These are phyloP conservation scores for Aphidius colemani DNA, from an alignment of 2,888 invertebrate species.

Conservation along the genomic window DNA sequence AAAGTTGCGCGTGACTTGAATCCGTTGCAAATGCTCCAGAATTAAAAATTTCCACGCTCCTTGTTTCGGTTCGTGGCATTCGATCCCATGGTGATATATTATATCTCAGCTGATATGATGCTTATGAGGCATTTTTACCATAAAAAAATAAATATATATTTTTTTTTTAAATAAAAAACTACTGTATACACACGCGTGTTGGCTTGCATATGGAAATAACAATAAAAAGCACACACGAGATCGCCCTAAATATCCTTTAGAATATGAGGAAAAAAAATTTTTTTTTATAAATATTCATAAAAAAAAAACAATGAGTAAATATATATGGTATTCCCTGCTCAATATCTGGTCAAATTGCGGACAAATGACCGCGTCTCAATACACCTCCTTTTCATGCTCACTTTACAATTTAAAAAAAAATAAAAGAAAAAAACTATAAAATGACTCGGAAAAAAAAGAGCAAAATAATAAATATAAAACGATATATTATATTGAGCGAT, in stretches of 20 bases:
- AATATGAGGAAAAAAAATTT: constrained; percentile 13
- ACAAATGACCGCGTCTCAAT: constrained; percentile 52
- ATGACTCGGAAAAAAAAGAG: too few species aligned
- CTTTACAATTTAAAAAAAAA: constrained; percentile 10
- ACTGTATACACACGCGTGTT: too few species aligned
- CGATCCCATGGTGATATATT: constrained; percentile 48
- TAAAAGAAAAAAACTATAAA: background rate
- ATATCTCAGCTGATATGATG: constrained; percentile 21
- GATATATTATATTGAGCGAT: too few species aligned
- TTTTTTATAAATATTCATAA: constrained; percentile 6
- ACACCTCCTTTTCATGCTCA: constrained; percentile 9
- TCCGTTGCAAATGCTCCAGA: constrained; percentile 44
- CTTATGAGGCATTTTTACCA: background rate
- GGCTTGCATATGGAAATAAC: too few species aligned
- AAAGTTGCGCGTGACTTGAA: constrained; percentile 23
- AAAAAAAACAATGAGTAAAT: constrained; percentile 38
- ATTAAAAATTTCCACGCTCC: constrained; percentile 52
- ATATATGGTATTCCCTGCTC: constrained; percentile 35
- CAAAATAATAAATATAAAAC: too few species aligned
- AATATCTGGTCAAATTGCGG: constrained; percentile 54
- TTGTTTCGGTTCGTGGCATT: constrained; percentile 44
- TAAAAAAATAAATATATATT: constrained; percentile 6
- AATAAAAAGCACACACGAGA: too few species aligned
- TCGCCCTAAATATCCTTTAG: constrained; percentile 23
- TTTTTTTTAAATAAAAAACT: constrained; percentile 19